Evolutionary conservation across 2,888 invertebrate genomes (phyloP).

Genomic region (Dryobotodes eremita): DNA sequence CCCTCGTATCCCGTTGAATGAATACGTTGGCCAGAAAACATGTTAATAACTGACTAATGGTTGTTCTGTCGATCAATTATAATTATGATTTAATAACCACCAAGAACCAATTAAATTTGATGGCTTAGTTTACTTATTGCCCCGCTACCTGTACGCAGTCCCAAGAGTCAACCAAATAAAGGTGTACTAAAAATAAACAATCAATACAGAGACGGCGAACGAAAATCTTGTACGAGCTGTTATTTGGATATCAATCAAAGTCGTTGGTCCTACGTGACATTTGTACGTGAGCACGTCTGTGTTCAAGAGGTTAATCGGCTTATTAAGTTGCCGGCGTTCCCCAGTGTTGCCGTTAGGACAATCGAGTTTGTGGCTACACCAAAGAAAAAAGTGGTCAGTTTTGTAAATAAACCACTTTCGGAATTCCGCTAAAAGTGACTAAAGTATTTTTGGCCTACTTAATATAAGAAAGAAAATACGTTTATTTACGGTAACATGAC

Average conservation of each 20-base stretch:
- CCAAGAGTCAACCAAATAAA: constrained; percentile 39
- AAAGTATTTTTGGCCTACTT: too few species aligned
- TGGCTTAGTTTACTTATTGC: constrained; percentile 1
- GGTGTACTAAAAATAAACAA: constrained; percentile 58
- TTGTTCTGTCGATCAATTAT: not conserved
- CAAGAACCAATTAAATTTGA: not conserved
- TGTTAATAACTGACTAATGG: not conserved
- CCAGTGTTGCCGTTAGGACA: too few species aligned
- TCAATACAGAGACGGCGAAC: constrained; percentile 44
- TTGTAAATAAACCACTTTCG: too few species aligned
- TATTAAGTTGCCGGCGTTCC: constrained; percentile 69
- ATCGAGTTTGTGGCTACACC: too few species aligned
- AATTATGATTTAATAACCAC: not conserved
- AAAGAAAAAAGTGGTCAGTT: too few species aligned
- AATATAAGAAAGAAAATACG: too few species aligned
- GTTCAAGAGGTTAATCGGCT: constrained; percentile 70
- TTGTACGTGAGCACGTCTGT: constrained; percentile 63
- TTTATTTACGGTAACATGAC: too few species aligned
- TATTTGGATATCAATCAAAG: constrained; percentile 59
- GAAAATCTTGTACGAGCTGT: constrained; percentile 49
- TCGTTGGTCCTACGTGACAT: constrained; percentile 52
- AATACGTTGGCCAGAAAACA: not conserved
- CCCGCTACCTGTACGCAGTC: constrained; percentile 8
- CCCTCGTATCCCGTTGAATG: too few species aligned
- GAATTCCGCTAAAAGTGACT: too few species aligned